A percentile compares a stretch with the other conserved stretches of the same genome.
Evolutionary conservation across 2,113 vertebrate genomes (phyloP).

Genomic region (Eclectus roratus): DNA sequence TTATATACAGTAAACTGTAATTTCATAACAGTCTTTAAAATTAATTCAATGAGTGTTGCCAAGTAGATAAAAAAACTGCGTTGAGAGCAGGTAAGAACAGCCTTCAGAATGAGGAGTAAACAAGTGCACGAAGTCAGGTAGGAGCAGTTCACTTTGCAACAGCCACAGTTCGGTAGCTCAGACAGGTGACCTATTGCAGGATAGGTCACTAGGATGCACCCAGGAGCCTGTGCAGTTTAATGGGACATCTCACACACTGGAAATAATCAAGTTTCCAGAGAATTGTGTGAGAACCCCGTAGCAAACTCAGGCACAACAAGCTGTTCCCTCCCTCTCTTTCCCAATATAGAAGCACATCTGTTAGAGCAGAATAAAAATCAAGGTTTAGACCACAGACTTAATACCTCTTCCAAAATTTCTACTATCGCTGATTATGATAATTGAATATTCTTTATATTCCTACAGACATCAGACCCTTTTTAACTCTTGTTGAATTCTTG

Average conservation of each 20-base stretch:
- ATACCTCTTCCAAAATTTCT: slow-evolving; percentile 29
- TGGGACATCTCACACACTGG: neutral
- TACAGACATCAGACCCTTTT: slow-evolving; percentile 53
- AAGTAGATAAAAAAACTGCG: neutral
- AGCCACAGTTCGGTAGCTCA: neutral
- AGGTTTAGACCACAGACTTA: slow-evolving; percentile 1
- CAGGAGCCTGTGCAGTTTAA: neutral
- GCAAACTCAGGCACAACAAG: neutral
- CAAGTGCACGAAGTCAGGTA: neutral
- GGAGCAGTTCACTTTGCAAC: neutral
- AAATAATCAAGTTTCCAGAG: neutral
- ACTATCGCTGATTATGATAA: slow-evolving; percentile 1
- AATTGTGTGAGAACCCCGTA: neutral
- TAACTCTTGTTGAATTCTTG: slow-evolving; percentile 48
- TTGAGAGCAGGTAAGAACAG: neutral
- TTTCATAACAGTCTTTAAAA: neutral
- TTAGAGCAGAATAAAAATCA: neutral
- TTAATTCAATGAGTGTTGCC: neutral
- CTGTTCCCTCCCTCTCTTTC: neutral
- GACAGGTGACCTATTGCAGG: neutral
- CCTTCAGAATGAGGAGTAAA: neutral
- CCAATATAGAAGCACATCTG: neutral
- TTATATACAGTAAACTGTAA: neutral
- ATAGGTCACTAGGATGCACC: neutral
- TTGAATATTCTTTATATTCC: slow-evolving; percentile 29